phyloP scores from a whole-genome alignment of 2,797 vertebrate genomes.

The Otolemur crassicaudatus region DNA sequence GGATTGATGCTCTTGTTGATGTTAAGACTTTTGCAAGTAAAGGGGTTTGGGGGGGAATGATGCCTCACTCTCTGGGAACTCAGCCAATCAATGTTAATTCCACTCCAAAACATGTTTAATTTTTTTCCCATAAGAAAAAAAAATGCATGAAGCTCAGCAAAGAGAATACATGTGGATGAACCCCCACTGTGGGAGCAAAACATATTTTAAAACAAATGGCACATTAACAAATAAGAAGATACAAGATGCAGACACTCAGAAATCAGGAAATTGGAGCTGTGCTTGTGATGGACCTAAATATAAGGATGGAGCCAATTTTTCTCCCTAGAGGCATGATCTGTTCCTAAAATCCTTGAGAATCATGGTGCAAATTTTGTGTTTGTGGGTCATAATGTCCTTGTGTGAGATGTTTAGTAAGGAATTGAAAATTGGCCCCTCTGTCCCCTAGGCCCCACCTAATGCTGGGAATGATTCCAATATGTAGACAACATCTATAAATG shows the following conservation, averaged over 20 bases:
- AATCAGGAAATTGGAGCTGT: background rate
- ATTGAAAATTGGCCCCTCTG: background rate
- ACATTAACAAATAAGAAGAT: background rate
- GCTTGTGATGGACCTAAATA: background rate
- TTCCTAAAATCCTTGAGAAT: background rate
- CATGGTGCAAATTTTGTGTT: background rate
- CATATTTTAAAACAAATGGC: slow-evolving; percentile 21
- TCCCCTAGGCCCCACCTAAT: background rate
- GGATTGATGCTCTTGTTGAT: slow-evolving; percentile 57
- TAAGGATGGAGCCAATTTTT: background rate
- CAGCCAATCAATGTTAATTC: slow-evolving; percentile 30
- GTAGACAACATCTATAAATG: background rate
- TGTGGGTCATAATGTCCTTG: background rate
- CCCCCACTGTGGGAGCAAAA: slow-evolving; percentile 5
- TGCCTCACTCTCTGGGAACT: background rate
- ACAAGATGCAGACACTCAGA: background rate
- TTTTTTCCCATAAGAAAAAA: slow-evolving; percentile 58
- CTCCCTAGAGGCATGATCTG: background rate
- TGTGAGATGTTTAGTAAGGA: background rate
- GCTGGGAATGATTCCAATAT: background rate
- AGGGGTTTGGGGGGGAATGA: background rate
- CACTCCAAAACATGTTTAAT: slow-evolving; percentile 57
- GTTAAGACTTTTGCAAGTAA: slow-evolving; percentile 13
- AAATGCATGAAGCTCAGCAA: slow-evolving; percentile 43
- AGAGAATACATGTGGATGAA: slow-evolving; percentile 25